Percentiles rank a stretch among this genome's conserved stretches.
Conservation (phyloP, 1,140 invertebrate genomes). For the Caerostris extrusa region DNA sequence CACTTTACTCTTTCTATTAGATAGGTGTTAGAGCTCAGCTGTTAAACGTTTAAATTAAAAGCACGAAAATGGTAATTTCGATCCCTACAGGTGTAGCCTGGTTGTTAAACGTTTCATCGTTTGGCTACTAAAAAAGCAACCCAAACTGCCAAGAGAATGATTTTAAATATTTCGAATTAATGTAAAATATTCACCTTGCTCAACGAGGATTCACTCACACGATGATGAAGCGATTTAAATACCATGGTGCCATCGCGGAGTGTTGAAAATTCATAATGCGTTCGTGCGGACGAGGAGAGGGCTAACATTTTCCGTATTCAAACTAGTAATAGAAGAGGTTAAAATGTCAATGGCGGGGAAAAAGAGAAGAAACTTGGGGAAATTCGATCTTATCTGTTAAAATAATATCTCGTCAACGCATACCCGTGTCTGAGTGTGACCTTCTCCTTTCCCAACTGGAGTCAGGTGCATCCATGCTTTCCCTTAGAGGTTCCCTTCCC, state of each 20-base stretch:
- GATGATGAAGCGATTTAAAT: conserved; percentile 72
- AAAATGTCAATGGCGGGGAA: conserved; percentile 72
- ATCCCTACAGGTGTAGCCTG: not conserved
- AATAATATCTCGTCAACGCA: conserved; percentile 77
- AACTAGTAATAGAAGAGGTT: conserved; percentile 55
- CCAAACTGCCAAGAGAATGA: not conserved
- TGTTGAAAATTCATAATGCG: conserved; percentile 59
- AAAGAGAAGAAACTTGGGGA: conserved; percentile 41
- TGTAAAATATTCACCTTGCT: not conserved
- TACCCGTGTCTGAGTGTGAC: conserved; percentile 69
- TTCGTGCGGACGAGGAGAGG: conserved; percentile 11
- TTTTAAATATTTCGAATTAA: not conserved
- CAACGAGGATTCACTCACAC: conserved; percentile 1
- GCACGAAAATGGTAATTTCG: not conserved
- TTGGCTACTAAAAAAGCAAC: not conserved
- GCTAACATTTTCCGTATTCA: conserved; percentile 31
- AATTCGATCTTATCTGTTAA: conserved; percentile 76
- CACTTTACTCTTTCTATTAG: not conserved
- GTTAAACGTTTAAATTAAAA: not conserved
- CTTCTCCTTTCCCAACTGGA: conserved; percentile 45
- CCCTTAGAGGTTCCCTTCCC: conserved; percentile 10
- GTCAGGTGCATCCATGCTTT: conserved; percentile 66
- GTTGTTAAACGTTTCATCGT: not conserved
- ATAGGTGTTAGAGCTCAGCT: not conserved
- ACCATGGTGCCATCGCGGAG: conserved; percentile 47